Conservation (phyloP, 2,113 vertebrate genomes). For the Myotis brandtii region DNA sequence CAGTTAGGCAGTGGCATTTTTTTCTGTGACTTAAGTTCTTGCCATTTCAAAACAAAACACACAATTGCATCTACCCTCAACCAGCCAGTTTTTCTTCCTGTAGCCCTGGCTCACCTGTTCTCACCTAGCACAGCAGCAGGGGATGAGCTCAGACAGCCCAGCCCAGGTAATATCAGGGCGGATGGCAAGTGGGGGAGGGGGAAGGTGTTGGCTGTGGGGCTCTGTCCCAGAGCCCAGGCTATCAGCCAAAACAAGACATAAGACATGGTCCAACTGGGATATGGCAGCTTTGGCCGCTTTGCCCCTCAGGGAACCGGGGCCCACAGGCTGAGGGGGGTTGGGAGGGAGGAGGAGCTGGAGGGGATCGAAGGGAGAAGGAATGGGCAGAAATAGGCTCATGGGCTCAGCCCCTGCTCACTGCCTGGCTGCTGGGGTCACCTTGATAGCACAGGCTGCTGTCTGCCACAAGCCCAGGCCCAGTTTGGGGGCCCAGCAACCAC, state of each 20-base stretch:
- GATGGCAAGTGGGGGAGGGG: rapidly evolving
- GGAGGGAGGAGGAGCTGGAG: not conserved
- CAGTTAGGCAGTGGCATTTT: not conserved
- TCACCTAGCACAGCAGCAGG: not conserved
- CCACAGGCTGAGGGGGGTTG: not conserved
- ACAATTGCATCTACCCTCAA: not conserved
- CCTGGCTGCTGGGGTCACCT: not conserved
- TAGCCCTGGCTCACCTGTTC: not conserved
- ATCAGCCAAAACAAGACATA: not conserved
- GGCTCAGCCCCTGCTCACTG: not conserved
- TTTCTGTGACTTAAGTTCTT: not conserved
- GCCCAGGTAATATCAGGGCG: not conserved
- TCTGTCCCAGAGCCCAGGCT: not conserved
- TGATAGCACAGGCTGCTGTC: not conserved
- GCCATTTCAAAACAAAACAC: not conserved
- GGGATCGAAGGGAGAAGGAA: not conserved
- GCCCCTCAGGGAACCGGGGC: not conserved
- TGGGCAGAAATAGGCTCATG: not conserved
- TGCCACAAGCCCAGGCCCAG: not conserved
- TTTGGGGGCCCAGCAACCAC: not conserved
- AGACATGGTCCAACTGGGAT: not conserved
- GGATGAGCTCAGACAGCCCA: not conserved
- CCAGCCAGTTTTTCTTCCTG: not conserved
- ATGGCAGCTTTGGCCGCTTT: not conserved
- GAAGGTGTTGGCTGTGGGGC: not conserved